Conservation (phyloP, 2,888 invertebrate species). For the Neoitamus cyanurus region DNA sequence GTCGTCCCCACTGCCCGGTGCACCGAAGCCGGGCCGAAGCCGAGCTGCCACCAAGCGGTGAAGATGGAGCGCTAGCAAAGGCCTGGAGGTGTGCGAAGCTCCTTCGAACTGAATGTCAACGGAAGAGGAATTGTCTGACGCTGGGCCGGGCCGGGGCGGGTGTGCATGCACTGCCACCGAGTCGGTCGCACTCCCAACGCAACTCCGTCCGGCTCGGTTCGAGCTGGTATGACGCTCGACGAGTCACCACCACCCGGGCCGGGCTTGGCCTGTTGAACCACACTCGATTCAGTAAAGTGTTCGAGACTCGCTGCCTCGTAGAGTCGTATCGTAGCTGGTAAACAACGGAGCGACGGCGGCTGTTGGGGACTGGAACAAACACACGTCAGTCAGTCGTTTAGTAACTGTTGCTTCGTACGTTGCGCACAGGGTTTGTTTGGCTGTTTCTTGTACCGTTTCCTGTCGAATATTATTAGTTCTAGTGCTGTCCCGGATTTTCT, state of each 20-base stretch:
- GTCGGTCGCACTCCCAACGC: background rate
- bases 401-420: constrained; percentile 67
- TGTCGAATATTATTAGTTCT: background rate
- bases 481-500: background rate
- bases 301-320: constrained; percentile 17
- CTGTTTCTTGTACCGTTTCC: constrained; percentile 3
- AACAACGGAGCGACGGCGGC: background rate
- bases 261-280: background rate
- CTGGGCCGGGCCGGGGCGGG: background rate
- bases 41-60: background rate
- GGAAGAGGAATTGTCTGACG: background rate
- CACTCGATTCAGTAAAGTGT: background rate
- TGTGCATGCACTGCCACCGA: background rate
- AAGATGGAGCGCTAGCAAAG: no score
- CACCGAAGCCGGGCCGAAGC: background rate
- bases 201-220: background rate
- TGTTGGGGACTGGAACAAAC: constrained; percentile 52
- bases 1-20: background rate
- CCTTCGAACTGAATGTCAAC: background rate
- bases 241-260: background rate
- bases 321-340: no score
- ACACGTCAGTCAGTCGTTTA: constrained; percentile 63
- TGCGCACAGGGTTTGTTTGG: background rate
- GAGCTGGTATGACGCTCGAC: background rate
- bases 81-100: background rate